These are phyloP conservation scores for Tringa solitaria DNA, from an alignment of 2,113 vertebrate genomes.

Conservation along the genomic window DNA sequence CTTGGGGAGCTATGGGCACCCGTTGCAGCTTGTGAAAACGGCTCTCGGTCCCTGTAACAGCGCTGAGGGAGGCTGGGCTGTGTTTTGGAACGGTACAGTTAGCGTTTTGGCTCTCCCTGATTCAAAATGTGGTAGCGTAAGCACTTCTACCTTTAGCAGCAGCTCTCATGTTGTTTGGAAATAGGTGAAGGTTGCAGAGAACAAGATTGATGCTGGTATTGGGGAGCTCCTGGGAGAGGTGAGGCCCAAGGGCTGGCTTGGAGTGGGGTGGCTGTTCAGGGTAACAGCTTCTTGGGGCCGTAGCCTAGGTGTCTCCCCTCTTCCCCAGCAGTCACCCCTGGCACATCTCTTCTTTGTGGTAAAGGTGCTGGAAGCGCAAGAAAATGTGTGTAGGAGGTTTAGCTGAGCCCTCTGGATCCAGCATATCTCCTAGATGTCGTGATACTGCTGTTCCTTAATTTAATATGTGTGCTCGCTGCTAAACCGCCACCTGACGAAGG, in stretches of 20 bases:
- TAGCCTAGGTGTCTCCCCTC: not conserved
- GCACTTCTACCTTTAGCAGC: rapidly evolving
- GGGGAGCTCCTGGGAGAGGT: not conserved
- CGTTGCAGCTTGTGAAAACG: rapidly evolving
- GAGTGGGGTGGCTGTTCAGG: not conserved
- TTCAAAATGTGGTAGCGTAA: not conserved
- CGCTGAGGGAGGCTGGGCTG: not conserved
- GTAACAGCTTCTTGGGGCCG: not conserved
- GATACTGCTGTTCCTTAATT: not conserved
- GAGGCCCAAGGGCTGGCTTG: not conserved
- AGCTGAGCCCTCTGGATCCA: not conserved
- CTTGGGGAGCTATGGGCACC: not conserved
- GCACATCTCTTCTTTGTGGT: not conserved
- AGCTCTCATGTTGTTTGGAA: not conserved
- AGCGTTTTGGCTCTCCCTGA: not conserved
- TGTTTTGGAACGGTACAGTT: not conserved
- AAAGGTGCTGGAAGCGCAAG: not conserved
- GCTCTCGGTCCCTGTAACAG: not conserved
- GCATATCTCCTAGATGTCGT: not conserved
- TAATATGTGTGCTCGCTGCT: not conserved
- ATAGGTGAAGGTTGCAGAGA: not conserved
- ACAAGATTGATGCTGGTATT: not conserved
- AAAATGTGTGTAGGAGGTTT: rapidly evolving
- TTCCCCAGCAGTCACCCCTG: not conserved
- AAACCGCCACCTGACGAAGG: not conserved